Conservation (phyloP, 2,113 vertebrate species). For the Siniperca knerii region DNA sequence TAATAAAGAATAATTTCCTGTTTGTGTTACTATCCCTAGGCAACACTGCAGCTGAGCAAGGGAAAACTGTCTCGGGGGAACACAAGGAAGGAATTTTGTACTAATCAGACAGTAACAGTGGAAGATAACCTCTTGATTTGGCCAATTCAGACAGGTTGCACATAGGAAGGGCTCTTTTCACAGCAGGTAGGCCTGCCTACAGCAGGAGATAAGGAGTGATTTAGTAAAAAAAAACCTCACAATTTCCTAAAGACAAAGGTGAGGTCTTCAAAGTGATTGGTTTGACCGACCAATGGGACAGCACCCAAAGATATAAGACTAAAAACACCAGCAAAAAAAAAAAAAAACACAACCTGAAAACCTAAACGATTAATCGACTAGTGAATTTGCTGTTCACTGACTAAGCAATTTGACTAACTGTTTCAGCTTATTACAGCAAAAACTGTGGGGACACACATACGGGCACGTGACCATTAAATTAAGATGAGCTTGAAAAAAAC, state of each 20-base stretch:
- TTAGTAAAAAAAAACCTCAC: neutral
- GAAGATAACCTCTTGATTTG: neutral
- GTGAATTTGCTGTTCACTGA: neutral
- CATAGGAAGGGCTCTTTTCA: neutral
- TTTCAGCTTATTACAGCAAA: neutral
- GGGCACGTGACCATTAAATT: neutral
- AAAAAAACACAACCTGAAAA: no score
- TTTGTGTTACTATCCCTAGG: neutral
- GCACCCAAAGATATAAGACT: neutral
- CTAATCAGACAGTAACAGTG: neutral
- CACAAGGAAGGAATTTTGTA: neutral
- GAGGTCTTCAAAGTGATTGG: neutral
- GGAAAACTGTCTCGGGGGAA: neutral
- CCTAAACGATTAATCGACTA: no score
- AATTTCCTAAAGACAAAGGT: neutral
- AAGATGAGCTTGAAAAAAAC: neutral
- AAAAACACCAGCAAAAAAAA: neutral
- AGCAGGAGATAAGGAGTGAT: neutral
- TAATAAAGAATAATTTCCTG: neutral
- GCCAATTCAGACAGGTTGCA: neutral
- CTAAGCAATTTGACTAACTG: neutral
- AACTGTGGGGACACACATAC: no score
- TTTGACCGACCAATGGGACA: neutral
- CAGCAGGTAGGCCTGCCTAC: neutral
- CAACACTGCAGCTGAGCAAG: neutral